Evolutionary conservation across 2,888 invertebrate genomes (phyloP), one percentile per base, ranked within the genome.

Genomic region (Ormyrus pomaceus): DNA sequence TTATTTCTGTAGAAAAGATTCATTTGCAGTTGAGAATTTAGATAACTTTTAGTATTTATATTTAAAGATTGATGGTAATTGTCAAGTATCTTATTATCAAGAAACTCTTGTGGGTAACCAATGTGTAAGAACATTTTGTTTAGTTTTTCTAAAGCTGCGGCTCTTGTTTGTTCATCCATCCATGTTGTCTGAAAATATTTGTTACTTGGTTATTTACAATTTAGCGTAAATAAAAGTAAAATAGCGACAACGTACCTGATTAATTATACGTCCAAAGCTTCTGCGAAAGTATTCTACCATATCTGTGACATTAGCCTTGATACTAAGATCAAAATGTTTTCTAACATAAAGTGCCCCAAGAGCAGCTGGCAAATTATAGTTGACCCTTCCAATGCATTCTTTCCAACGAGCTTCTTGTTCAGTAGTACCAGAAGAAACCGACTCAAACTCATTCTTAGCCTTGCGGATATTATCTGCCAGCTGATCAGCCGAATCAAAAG

Each of bases 91-190:
- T 93, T 92, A 85, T 97, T 93, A 86, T 97, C 95, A 69, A 97
- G 91, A 88, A 98, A 93, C 90, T 97, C 98, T 86, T 95, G 95
- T 0, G 98, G 98, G 90, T 98, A 98, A 0, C 96, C 98, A 87
- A 98, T 97, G 89, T 97, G 96, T 0, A 96, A 94, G 2, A 94
- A 92, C 95, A 98, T 98, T 0, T 95, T 93, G 78, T 94, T 93
- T 0, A 96, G 95, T 89, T 97, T 97, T 81, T 95, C 94, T 81
- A 96, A 89, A 0, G 97, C 97, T 79, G 94, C 94, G 83, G 91
- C 89, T 72, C 94, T 94, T 0, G 98, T 98, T 84, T 92, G 91
- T 0, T 94, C 93, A 87, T 98, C 98, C 98, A 98, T 98, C 98
- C 98, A 98, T 65, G 95, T 95, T 8, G 97, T 84, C 89, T 89